Percentiles rank a stretch among this genome's conserved stretches.
Conservation (phyloP, 2,113 vertebrate species). For the Formicarius rufipectus region DNA sequence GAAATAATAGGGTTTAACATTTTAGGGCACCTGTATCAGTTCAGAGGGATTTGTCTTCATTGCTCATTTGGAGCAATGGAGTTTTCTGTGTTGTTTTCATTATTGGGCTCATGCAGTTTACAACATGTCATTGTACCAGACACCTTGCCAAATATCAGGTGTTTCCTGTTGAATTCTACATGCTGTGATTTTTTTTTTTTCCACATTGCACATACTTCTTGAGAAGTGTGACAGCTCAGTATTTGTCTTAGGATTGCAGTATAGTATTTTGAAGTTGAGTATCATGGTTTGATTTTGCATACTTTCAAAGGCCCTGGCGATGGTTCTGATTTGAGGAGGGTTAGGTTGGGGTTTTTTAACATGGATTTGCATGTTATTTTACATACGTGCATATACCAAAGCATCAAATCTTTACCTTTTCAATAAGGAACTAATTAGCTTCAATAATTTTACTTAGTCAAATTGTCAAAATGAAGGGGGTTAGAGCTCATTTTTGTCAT, state of each 20-base stretch:
- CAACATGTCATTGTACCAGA: neutral
- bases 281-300: neutral
- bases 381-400: neutral
- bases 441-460: neutral
- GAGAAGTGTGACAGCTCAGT: rapidly evolving
- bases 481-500: neutral
- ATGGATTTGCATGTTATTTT: neutral
- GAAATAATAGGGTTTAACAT: neutral
- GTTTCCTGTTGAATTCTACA: neutral
- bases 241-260: neutral
- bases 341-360: neutral
- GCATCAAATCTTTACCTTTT: neutral
- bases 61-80: neutral
- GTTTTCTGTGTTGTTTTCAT: neutral
- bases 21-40: neutral
- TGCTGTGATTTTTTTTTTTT: neutral
- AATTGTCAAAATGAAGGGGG: neutral
- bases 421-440: neutral
- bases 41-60: neutral
- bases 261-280: neutral
- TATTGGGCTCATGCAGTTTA: neutral
- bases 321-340: neutral
- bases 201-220: neutral
- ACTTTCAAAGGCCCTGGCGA: neutral
- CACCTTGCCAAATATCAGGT: neutral